Percentiles rank a stretch among this genome's conserved stretches.
These are phyloP conservation scores for Morinoia aosen DNA, from an alignment of 2,888 invertebrate genomes.

Conservation along the genomic window DNA sequence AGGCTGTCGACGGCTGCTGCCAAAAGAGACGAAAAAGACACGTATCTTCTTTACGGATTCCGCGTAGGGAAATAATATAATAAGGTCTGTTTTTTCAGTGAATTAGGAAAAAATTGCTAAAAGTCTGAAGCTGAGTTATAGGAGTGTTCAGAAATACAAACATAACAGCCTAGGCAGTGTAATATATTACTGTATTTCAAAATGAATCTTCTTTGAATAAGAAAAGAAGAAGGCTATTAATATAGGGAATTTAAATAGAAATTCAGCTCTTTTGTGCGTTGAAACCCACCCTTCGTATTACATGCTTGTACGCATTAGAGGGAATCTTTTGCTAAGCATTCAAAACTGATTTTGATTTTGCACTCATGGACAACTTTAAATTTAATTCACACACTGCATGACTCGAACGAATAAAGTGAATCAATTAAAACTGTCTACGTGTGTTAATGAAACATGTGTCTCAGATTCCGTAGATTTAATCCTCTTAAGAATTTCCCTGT, in stretches of 20 bases:
- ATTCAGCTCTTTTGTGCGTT: background rate
- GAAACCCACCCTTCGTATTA: background rate
- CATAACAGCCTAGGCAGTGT: no score
- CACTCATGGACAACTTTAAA: background rate
- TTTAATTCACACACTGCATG: background rate
- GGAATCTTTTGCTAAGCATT: background rate
- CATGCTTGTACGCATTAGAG: background rate
- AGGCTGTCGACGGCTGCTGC: background rate
- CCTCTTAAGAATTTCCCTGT: no score
- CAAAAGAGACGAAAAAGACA: background rate
- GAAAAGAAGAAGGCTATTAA: background rate
- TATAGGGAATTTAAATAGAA: background rate
- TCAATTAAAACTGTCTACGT: background rate
- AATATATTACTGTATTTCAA: no score
- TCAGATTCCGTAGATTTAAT: background rate
- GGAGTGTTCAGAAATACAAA: no score
- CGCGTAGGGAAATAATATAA: no score
- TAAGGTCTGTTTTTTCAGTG: no score
- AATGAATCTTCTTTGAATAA: no score
- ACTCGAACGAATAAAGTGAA: background rate
- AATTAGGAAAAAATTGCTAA: no score
- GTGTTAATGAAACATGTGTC: background rate
- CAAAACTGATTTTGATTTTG: background rate
- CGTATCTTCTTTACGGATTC: background rate
- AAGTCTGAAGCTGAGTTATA: no score